phyloP scores from a whole-genome alignment of 2,797 vertebrate species.

The Basileuterus tristriatus region DNA sequence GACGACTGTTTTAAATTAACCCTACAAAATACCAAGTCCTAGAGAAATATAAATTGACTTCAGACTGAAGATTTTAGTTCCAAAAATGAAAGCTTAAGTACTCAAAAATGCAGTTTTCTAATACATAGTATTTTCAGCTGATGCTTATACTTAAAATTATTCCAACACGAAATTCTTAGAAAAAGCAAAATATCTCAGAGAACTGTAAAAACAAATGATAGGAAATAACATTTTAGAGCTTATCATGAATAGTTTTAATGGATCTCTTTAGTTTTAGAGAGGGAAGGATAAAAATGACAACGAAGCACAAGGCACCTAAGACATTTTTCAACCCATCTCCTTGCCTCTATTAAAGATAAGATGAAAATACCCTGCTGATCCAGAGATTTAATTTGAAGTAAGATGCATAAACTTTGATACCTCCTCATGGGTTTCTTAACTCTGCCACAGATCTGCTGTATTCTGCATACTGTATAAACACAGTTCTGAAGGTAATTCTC shows the following conservation, averaged over 20 bases:
- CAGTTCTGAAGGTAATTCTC: slow-evolving; percentile 54
- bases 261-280: background rate
- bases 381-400: slow-evolving; percentile 44
- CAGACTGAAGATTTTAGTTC: background rate
- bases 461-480: slow-evolving; percentile 48
- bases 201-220: background rate
- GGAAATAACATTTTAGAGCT: slow-evolving; percentile 24
- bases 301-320: background rate
- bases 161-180: background rate
- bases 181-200: background rate
- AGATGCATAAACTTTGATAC: slow-evolving; percentile 45
- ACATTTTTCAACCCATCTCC: slow-evolving; percentile 24
- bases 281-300: background rate
- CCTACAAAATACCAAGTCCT: background rate
- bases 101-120: background rate
- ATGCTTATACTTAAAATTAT: background rate
- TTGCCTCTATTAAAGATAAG: slow-evolving; percentile 32
- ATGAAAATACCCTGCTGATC: slow-evolving; percentile 29
- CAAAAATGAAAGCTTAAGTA: background rate
- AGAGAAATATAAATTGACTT: background rate
- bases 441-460: slow-evolving; percentile 2
- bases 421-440: slow-evolving; percentile 23
- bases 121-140: background rate
- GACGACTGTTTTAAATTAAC: background rate
- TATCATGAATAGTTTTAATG: background rate